phyloP scores from a whole-genome alignment of 2,113 vertebrate genomes.

The Collichthys lucidus region DNA sequence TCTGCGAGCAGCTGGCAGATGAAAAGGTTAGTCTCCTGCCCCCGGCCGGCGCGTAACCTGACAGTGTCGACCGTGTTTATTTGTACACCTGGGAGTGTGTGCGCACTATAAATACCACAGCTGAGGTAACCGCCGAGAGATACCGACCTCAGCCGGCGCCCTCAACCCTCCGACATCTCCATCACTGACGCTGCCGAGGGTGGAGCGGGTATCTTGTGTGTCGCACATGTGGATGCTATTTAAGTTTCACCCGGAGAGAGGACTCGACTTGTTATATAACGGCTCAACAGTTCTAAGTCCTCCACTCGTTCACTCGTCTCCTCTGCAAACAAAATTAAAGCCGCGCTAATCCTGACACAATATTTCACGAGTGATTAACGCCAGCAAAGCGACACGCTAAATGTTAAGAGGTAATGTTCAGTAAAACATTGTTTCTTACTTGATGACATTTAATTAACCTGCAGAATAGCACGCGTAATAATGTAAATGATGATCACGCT shows the following conservation, averaged over 20 bases:
- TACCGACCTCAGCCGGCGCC: not conserved
- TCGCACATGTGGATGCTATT: not conserved
- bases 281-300: conserved; percentile 39
- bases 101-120: conserved; percentile 68
- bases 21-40: conserved; percentile 37
- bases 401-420: not conserved
- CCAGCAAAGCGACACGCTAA: not conserved
- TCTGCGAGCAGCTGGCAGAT: conserved; percentile 48
- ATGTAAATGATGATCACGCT: no score
- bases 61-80: conserved; percentile 56
- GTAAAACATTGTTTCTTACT: not conserved
- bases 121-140: conserved; percentile 42
- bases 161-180: conserved; percentile 22
- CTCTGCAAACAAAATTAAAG: conserved; percentile 3
- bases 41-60: conserved; percentile 39
- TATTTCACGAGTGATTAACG: conserved; percentile 7
- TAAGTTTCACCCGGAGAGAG: not conserved
- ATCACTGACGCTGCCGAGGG: conserved; percentile 7
- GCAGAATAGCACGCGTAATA: not conserved
- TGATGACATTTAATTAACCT: not conserved
- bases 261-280: not conserved
- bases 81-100: conserved; percentile 67
- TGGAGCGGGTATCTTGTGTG: not conserved
- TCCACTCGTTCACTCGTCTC: not conserved
- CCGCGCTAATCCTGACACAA: conserved; percentile 6